Evolutionary conservation across 2,797 vertebrate species (phyloP).

Genomic region (Urophycis tenuis): DNA sequence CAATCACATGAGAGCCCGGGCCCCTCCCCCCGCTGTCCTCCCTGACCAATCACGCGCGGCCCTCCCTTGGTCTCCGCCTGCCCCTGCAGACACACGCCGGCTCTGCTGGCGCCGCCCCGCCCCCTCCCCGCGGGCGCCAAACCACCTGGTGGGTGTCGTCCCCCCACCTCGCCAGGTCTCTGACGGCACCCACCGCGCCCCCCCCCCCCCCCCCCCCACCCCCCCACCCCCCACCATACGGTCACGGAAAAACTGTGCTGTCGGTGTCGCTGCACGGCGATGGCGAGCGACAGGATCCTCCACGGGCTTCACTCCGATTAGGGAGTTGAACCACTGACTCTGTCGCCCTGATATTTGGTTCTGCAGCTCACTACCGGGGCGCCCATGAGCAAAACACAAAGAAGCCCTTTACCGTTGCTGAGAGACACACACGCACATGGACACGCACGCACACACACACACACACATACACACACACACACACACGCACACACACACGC

Average conservation of each 20-base stretch:
- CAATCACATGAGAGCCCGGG: too few species aligned
- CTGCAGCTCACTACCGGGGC: slow-evolving; percentile 33
- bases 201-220: background rate
- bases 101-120: slow-evolving; percentile 7
- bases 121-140: slow-evolving; percentile 26
- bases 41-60: too few species aligned
- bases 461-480: slow-evolving; percentile 35
- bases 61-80: too few species aligned
- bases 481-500: slow-evolving; percentile 29
- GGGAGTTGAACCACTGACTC: slow-evolving; percentile 28
- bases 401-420: slow-evolving; percentile 45
- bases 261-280: slow-evolving; percentile 13
- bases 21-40: too few species aligned
- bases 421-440: slow-evolving; percentile 17
- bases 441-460: slow-evolving; percentile 23
- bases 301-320: slow-evolving; percentile 43
- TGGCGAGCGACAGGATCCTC: slow-evolving; percentile 41
- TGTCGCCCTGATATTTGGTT: slow-evolving; percentile 29
- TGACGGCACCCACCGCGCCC: slow-evolving; percentile 2
- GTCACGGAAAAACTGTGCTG: slow-evolving; percentile 13
- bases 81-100: too few species aligned
- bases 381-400: slow-evolving; percentile 58
- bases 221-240: background rate
- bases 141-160: slow-evolving; percentile 14
- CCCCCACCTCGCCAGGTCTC: slow-evolving; percentile 15